Evolutionary conservation across 2,113 vertebrate genomes (phyloP).

Genomic region (Procavia capensis): DNA sequence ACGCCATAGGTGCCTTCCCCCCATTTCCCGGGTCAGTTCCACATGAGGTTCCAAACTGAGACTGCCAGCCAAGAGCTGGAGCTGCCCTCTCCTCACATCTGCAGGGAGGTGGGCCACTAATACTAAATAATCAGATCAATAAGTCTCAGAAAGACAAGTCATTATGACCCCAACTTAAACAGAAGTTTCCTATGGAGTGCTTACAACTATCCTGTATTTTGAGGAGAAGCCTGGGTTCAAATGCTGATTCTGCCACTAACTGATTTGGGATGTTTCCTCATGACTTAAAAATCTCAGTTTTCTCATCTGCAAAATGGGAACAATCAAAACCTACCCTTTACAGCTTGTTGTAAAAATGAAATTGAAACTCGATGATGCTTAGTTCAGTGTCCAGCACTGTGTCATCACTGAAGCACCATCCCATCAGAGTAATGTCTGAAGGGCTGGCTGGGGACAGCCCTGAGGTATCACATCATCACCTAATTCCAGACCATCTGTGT

Average conservation of each 20-base stretch:
- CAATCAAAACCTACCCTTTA: background rate
- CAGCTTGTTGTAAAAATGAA: background rate
- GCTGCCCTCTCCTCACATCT: background rate
- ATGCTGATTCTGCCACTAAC: background rate
- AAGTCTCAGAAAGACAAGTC: background rate
- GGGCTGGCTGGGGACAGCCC: background rate
- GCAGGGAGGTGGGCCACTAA: background rate
- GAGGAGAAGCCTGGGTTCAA: background rate
- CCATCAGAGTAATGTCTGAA: background rate
- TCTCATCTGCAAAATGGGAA: background rate
- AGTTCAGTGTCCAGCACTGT: background rate
- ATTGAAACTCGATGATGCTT: background rate
- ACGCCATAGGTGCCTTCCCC: background rate
- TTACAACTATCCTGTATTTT: fast-evolving
- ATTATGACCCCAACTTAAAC: background rate
- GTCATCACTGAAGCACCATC: background rate
- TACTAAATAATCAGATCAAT: background rate
- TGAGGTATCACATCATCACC: background rate
- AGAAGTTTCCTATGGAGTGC: too few relatives aligned
- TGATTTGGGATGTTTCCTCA: background rate
- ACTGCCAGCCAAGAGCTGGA: background rate
- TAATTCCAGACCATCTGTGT: background rate
- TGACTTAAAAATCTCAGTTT: background rate
- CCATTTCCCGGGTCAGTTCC: background rate
- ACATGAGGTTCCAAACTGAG: background rate